These are phyloP conservation scores for Rhodinocichla rosea DNA, from an alignment of 2,113 vertebrate genomes.

Conservation along the genomic window DNA sequence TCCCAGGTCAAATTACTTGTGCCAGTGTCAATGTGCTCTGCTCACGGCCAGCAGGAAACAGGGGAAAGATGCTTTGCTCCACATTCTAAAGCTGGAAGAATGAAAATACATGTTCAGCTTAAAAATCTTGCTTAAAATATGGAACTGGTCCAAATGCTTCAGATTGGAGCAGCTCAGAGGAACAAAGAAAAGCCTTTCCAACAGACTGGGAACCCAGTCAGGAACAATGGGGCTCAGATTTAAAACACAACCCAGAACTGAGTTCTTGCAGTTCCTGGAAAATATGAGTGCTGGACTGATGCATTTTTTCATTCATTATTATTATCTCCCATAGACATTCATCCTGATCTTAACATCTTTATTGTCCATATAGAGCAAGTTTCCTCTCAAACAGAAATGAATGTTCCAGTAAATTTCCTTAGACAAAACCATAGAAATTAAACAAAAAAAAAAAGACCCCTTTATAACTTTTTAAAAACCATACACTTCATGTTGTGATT, in stretches of 20 bases:
- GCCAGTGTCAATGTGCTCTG: background rate
- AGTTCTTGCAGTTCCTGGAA: conserved; percentile 57
- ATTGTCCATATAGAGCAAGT: conserved; percentile 44
- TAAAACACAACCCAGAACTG: conserved; percentile 48
- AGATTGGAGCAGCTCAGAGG: conserved; percentile 22
- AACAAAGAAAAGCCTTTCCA: conserved; percentile 39
- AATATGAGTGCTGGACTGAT: conserved; percentile 39
- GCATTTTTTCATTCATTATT: conserved; percentile 59
- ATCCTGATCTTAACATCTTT: conserved; percentile 63
- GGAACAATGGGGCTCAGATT: conserved; percentile 52
- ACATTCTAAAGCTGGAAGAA: background rate
- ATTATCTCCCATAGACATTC: conserved; percentile 62
- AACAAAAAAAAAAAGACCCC: background rate
- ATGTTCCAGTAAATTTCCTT: conserved; percentile 51
- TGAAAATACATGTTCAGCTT: conserved; percentile 32
- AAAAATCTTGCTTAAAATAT: conserved; percentile 33
- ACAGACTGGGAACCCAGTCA: background rate
- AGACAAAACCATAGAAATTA: conserved; percentile 11
- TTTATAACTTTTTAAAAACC: conserved; percentile 32
- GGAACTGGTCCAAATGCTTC: conserved; percentile 32
- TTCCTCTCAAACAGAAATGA: conserved; percentile 50
- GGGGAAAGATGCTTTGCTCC: background rate
- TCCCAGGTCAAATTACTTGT: conserved; percentile 81
- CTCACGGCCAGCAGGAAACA: background rate
- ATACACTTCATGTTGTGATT: background rate